These are phyloP conservation scores for Drosophila kokeensis DNA, from an alignment of 2,888 invertebrate species.

Conservation along the genomic window DNA sequence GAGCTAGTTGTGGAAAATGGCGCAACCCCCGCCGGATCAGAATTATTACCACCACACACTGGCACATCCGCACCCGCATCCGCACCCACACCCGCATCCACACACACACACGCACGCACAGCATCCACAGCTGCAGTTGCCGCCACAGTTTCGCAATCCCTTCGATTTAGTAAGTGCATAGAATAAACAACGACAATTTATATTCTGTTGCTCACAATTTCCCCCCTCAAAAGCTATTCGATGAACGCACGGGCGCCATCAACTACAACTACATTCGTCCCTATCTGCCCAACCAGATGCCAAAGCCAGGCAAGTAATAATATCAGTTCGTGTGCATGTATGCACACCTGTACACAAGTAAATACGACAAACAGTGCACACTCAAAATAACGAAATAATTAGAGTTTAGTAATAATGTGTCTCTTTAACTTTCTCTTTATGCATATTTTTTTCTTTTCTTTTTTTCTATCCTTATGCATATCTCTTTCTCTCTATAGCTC, in stretches of 20 bases:
- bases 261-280: conserved; percentile 78
- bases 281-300: conserved; percentile 70
- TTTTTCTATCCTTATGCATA: neutral
- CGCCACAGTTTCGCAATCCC: conserved; percentile 76
- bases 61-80: conserved; percentile 58
- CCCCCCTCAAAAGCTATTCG: conserved; percentile 61
- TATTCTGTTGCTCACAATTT: conserved; percentile 2
- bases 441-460: neutral
- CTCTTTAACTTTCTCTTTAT: neutral
- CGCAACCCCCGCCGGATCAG: conserved; percentile 78
- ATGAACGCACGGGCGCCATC: conserved; percentile 73
- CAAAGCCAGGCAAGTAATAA: conserved; percentile 64
- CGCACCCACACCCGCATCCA: conserved; percentile 41
- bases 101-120: conserved; percentile 54
- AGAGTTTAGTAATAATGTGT: neutral
- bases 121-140: conserved; percentile 74
- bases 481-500: neutral
- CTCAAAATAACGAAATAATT: neutral
- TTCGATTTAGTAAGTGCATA: conserved; percentile 74
- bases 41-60: conserved; percentile 73
- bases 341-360: neutral
- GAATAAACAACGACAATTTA: conserved; percentile 6
- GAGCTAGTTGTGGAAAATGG: conserved; percentile 69
- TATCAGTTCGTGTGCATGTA: neutral
- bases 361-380: conserved; percentile 1